Evolutionary conservation across 2,888 invertebrate genomes (phyloP).

Genomic region (Nephrotoma guestfalica): DNA sequence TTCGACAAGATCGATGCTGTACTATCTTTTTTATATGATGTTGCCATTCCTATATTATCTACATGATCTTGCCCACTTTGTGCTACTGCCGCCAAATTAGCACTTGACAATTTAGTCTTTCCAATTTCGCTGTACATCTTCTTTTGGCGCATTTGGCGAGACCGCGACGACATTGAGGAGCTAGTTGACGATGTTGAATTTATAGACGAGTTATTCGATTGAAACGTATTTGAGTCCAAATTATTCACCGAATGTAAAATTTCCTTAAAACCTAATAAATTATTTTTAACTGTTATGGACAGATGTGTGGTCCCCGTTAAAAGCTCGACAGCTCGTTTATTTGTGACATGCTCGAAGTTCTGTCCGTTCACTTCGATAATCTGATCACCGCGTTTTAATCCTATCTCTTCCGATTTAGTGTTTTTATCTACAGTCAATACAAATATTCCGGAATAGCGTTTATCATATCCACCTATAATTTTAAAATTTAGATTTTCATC

Average conservation of each 20-base stretch:
- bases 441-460: constrained; percentile 84
- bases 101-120: constrained; percentile 36
- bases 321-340: constrained; percentile 83
- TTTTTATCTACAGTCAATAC: constrained; percentile 86
- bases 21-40: constrained; percentile 2
- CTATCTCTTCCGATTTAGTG: constrained; percentile 90
- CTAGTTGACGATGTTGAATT: constrained; percentile 46
- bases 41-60: not conserved
- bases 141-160: constrained; percentile 38
- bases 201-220: not conserved
- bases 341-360: constrained; percentile 86
- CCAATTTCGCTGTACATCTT: constrained; percentile 44
- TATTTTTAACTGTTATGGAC: constrained; percentile 92
- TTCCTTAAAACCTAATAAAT: constrained; percentile 72
- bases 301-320: constrained; percentile 88
- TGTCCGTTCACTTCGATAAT: constrained; percentile 96
- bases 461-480: constrained; percentile 85
- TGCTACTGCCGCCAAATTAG: constrained; percentile 13
- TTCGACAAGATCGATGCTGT: constrained; percentile 46
- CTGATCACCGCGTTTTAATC: constrained; percentile 93
- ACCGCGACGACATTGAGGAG: constrained; percentile 64
- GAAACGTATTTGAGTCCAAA: constrained; percentile 5
- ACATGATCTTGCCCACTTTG: not conserved
- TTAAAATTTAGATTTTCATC: constrained; percentile 90
- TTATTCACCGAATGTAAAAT: constrained; percentile 34